Conservation (phyloP, 2,113 vertebrate genomes). For the Xiphophorus couchianus region DNA sequence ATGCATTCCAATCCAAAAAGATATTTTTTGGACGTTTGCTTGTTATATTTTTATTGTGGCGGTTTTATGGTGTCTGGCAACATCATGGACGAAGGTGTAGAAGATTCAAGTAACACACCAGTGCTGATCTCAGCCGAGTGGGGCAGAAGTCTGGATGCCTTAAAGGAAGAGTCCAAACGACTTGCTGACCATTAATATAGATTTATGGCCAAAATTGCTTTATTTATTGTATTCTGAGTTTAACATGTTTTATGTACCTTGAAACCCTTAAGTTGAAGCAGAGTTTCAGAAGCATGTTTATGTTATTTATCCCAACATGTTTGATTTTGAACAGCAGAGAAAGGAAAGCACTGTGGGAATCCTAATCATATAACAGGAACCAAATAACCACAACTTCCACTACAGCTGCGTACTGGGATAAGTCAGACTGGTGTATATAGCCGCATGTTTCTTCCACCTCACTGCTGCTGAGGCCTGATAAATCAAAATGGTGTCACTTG, state of each 20-base stretch:
- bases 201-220: constrained; percentile 74
- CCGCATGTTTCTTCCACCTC: constrained; percentile 68
- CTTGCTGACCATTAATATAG: constrained; percentile 60
- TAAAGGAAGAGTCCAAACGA: constrained; percentile 53
- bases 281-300: constrained; percentile 54
- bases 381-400: constrained; percentile 50
- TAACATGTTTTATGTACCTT: constrained; percentile 69
- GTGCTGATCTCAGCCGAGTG: constrained; percentile 46
- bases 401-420: constrained; percentile 24
- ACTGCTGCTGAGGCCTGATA: constrained; percentile 47
- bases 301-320: constrained; percentile 60
- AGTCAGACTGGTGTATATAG: constrained; percentile 74
- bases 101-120: constrained; percentile 24
- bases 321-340: constrained; percentile 43
- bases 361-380: constrained; percentile 39
- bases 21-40: constrained; percentile 26
- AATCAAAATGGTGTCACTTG: constrained; percentile 41
- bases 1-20: constrained; percentile 58
- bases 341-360: constrained; percentile 23
- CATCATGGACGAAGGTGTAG: constrained; percentile 12
- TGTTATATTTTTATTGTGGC: constrained; percentile 5
- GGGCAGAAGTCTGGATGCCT: constrained; percentile 38
- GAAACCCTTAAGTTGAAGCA: constrained; percentile 55
- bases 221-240: constrained; percentile 78
- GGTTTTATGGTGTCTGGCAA: neutral